phyloP scores from a whole-genome alignment of 2,888 invertebrate species.

The Camptogramma bilineatum region DNA sequence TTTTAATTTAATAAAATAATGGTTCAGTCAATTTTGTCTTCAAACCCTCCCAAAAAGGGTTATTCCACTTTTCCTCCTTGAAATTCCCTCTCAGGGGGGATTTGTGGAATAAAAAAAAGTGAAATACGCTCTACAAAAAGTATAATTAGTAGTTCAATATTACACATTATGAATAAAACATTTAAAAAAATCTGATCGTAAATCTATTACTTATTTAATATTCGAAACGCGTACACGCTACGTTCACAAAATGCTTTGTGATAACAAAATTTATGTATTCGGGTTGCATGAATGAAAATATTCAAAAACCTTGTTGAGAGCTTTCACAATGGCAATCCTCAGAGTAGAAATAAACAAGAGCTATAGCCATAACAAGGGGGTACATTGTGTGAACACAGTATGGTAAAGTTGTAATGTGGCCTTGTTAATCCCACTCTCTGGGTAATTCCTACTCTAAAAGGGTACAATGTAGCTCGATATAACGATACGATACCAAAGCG shows the following conservation, averaged over 20 bases:
- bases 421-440: background rate
- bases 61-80: too few species aligned
- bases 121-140: too few species aligned
- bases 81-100: too few species aligned
- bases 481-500: constrained; percentile 8
- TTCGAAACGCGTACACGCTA: constrained; percentile 15
- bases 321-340: constrained; percentile 6
- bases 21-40: too few species aligned
- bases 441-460: constrained; percentile 2
- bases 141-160: too few species aligned
- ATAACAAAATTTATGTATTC: constrained; percentile 26
- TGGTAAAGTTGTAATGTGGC: background rate
- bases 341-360: background rate
- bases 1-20: background rate
- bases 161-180: too few species aligned
- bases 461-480: constrained; percentile 17
- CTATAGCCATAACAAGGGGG: background rate
- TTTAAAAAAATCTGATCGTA: background rate
- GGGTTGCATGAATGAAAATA: constrained; percentile 29
- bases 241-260: constrained; percentile 21
- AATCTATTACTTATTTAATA: constrained; percentile 1
- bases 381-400: background rate
- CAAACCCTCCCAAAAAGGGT: too few species aligned
- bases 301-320: constrained; percentile 23
- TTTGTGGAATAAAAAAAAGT: too few species aligned